Percentiles rank a stretch among this genome's conserved stretches.
These are phyloP conservation scores for Heliconius himera DNA, from an alignment of 1,140 invertebrate genomes.

Conservation along the genomic window DNA sequence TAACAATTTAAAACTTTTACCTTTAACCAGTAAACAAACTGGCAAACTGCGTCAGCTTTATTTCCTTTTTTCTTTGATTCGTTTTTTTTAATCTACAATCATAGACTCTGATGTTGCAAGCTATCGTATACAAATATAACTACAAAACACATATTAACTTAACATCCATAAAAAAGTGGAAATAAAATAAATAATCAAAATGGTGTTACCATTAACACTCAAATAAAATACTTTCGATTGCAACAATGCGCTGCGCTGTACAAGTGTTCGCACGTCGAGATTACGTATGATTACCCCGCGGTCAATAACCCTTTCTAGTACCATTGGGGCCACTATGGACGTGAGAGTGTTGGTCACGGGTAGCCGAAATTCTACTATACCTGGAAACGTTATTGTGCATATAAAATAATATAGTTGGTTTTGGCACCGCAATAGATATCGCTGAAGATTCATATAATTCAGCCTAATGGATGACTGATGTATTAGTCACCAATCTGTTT, in stretches of 20 bases:
- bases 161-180: neutral
- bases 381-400: neutral
- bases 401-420: neutral
- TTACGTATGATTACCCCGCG: conserved; percentile 53
- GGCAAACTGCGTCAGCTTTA: neutral
- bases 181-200: neutral
- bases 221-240: conserved; percentile 69
- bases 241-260: conserved; percentile 47
- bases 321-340: conserved; percentile 10
- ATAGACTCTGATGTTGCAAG: neutral
- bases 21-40: too few relatives aligned
- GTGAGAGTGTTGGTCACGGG: conserved; percentile 14
- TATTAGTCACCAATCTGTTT: neutral
- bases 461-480: neutral
- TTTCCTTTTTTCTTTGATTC: neutral
- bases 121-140: neutral
- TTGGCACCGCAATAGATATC: neutral
- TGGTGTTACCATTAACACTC: conserved; percentile 29
- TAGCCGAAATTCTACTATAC: neutral
- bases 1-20: neutral
- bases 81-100: neutral
- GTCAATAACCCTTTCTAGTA: conserved; percentile 29
- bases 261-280: conserved; percentile 56
- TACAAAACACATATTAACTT: neutral
- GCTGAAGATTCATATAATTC: neutral